Percentiles rank a stretch among this genome's conserved stretches.
Conservation (phyloP, 2,113 vertebrate species). For the Oceanodroma tethys region DNA sequence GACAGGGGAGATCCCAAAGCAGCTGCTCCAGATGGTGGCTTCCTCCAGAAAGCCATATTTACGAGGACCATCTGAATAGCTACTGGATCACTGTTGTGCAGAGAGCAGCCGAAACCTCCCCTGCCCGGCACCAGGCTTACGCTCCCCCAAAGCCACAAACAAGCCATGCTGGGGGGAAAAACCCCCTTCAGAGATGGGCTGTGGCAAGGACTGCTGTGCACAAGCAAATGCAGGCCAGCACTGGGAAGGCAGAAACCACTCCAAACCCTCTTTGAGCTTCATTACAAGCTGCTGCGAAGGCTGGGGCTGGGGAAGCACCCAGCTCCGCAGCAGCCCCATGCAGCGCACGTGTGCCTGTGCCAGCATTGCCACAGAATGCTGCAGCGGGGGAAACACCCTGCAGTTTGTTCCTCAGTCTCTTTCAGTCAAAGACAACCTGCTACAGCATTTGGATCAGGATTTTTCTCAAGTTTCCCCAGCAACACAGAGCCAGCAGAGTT, state of each 20-base stretch:
- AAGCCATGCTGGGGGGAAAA: background rate
- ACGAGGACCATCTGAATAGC: background rate
- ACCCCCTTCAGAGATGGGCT: background rate
- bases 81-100: rapidly evolving
- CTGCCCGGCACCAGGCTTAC: background rate
- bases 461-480: background rate
- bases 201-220: background rate
- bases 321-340: background rate
- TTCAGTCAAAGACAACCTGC: background rate
- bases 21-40: background rate
- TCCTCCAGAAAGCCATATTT: background rate
- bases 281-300: rapidly evolving
- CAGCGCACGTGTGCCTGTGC: background rate
- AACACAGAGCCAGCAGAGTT: background rate
- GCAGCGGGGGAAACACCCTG: rapidly evolving
- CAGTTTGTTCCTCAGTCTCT: background rate
- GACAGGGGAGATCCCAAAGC: background rate
- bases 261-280: background rate
- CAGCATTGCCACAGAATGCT: background rate
- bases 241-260: background rate
- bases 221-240: background rate
- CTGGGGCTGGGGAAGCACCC: background rate
- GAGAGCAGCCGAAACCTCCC: background rate
- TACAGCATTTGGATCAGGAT: background rate
- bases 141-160: background rate